Evolutionary conservation across 1,140 invertebrate species (phyloP), one percentile per base, ranked within the genome.

Genomic region (Magallana gigas): DNA sequence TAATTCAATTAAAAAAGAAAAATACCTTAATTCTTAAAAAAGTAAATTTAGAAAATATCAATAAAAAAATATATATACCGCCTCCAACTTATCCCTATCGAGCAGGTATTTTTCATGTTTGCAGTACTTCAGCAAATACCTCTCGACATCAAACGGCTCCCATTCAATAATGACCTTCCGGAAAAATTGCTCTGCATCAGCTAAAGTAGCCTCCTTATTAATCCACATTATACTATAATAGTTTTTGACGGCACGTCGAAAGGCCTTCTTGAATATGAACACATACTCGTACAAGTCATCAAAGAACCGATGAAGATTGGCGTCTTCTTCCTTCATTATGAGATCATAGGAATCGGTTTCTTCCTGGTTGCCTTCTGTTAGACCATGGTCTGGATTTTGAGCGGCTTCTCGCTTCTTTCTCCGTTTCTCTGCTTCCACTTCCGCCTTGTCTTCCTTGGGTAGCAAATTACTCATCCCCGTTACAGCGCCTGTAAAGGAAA

Each of bases 401-500:
- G 58, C n/a, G 29, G 57, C 68, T 56, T 71, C 68, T 11, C 87
- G 57, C 14, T 68, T 62, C 14, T 85, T 85, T 3, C 88, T 76
- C 11, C 86, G 83, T 9, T 12, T 29, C 11, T 36, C 12, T 71
- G 76, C 85, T 12, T 84, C 86, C 23, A 62, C 71, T 16, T 87
- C 80, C 23, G 64, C 86, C 4, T 80, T 81, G 18, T 86, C 71
- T 60, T 84, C 84, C 48, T 81, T 90, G 0, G 91, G 88, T 4
- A 91, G 48, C 14, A 91, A 83, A 59, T 91, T 91, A n/a, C 87
- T 89, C 5, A 91, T 89, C n/a, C 88, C 90, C 1, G 86, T 76
- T 56, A 91, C 58, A 48, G 87, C 89, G 82, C 87, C 91, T 91
- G 16, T n/a, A 83, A 86, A 68, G 12, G 36, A 23, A 83, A 83